Evolutionary conservation across 2,113 vertebrate genomes (phyloP).

Genomic region (Periophthalmodon schlosseri): DNA sequence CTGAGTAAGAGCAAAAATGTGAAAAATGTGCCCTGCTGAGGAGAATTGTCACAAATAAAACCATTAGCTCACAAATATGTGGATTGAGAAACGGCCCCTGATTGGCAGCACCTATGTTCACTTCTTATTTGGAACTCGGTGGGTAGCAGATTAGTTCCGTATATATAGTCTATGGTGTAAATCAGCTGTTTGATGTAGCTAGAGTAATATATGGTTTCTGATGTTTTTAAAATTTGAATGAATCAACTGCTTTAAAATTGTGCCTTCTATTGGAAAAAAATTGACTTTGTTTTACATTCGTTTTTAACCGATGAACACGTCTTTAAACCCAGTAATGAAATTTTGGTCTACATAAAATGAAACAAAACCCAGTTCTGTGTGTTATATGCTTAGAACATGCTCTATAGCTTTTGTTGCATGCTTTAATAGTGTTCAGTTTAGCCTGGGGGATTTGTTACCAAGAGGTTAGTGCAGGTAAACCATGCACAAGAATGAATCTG

Average conservation of each 20-base stretch:
- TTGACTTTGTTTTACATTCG: not conserved
- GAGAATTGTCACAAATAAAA: too few species aligned
- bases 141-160: too few species aligned
- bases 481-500: not conserved
- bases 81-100: too few species aligned
- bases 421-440: not conserved
- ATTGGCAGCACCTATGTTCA: too few species aligned
- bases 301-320: not conserved
- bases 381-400: not conserved
- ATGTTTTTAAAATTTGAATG: conserved; percentile 23
- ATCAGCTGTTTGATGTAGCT: not conserved
- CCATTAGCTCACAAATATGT: too few species aligned
- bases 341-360: not conserved
- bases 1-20: too few species aligned
- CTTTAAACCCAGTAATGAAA: not conserved
- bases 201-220: too few species aligned
- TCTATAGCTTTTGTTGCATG: not conserved
- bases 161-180: conserved; percentile 8
- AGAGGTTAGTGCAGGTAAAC: not conserved
- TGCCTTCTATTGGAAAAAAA: conserved; percentile 61
- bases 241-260: conserved; percentile 62
- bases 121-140: too few species aligned
- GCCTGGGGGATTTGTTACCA: not conserved
- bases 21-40: too few species aligned
- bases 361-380: not conserved